Evolutionary conservation across 2,888 invertebrate genomes (phyloP).

Genomic region (Harmothoe impar): DNA sequence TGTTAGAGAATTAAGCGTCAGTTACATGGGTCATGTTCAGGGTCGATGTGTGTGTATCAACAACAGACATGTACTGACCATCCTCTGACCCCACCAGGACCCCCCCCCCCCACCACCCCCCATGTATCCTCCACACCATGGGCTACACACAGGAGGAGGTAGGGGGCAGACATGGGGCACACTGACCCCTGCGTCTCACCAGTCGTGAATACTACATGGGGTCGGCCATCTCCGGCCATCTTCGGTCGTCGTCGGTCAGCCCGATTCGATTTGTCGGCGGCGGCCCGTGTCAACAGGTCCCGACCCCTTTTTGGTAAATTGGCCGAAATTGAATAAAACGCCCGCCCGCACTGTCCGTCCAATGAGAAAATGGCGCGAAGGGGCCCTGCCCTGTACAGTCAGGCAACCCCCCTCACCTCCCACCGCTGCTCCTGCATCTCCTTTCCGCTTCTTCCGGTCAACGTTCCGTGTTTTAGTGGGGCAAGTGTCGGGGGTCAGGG

Average conservation of each 20-base stretch:
- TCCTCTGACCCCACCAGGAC: no score
- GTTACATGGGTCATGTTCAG: not conserved
- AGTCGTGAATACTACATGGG: constrained; percentile 37
- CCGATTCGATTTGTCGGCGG: constrained; percentile 52
- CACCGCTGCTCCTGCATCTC: not conserved
- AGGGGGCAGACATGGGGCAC: not conserved
- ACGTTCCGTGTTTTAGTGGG: constrained; percentile 57
- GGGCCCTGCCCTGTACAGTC: not conserved
- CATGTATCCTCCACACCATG: no score
- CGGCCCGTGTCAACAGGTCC: constrained; percentile 54
- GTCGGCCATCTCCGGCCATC: not conserved
- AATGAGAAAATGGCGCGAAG: constrained; percentile 62
- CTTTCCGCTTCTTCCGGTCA: not conserved
- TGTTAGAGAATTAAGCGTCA: no score
- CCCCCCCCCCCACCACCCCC: no score
- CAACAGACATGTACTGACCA: no score
- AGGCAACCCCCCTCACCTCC: not conserved
- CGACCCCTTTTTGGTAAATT: constrained; percentile 62
- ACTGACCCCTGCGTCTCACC: not conserved
- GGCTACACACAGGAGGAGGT: no score
- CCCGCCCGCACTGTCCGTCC: constrained; percentile 47
- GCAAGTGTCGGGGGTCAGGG: constrained; percentile 43
- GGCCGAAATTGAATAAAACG: constrained; percentile 61
- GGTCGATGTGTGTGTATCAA: not conserved
- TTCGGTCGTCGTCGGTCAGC: constrained; percentile 4